A percentile compares a stretch with the other conserved stretches of the same genome.
Conservation (phyloP, 1,140 invertebrate species). For the Leucophenga varia region DNA sequence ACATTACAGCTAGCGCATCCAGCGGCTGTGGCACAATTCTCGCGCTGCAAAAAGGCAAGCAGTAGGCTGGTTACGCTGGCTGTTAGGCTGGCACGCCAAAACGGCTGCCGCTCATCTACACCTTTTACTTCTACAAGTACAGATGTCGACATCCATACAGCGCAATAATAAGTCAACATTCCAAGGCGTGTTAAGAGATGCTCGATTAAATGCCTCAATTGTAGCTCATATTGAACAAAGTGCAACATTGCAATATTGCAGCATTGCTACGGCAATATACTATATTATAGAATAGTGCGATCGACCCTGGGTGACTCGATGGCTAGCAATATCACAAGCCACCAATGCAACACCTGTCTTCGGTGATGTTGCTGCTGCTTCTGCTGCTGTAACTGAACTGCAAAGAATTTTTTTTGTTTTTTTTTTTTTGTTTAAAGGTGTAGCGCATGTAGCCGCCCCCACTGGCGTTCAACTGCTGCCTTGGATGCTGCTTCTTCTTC, state of each 20-base stretch:
- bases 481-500: too few species aligned
- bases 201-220: slow-evolving; percentile 54
- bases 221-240: slow-evolving; percentile 53
- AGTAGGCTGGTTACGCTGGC: too few species aligned
- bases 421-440: too few species aligned
- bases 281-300: too few species aligned
- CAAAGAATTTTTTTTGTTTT: too few species aligned
- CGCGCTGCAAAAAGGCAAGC: slow-evolving; percentile 1
- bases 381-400: too few species aligned
- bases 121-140: slow-evolving; percentile 8
- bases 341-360: slow-evolving; percentile 43
- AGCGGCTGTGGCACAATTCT: too few species aligned
- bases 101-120: slow-evolving; percentile 6
- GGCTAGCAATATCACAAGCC: too few species aligned
- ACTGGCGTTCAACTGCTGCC: slow-evolving; percentile 43
- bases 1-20: too few species aligned
- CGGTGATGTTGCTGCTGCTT: too few species aligned
- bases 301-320: too few species aligned
- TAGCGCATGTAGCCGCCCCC: slow-evolving; percentile 44
- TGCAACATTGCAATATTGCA: slow-evolving; percentile 42
- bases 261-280: background rate
- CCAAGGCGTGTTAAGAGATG: slow-evolving; percentile 53
- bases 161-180: slow-evolving; percentile 54
- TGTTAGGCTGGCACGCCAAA: too few species aligned
- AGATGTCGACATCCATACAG: slow-evolving; percentile 27